Evolutionary conservation across 2,888 invertebrate genomes (phyloP).

Genomic region (Oasisia sp.): DNA sequence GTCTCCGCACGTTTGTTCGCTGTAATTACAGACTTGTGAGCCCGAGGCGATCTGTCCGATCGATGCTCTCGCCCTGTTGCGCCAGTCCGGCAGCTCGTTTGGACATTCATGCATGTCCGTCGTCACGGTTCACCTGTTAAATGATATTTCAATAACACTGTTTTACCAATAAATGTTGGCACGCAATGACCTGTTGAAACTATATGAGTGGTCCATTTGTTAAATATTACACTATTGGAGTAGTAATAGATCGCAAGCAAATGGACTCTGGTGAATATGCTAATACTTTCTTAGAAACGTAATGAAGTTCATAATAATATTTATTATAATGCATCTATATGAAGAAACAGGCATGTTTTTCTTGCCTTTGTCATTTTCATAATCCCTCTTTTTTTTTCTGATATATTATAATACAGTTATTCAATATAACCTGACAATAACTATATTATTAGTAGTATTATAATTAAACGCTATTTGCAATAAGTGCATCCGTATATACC

Average conservation of each 20-base stretch:
- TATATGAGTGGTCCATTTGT: background rate
- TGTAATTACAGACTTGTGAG: slow-evolving; percentile 4
- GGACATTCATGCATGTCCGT: background rate
- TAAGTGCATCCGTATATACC: too few relatives aligned
- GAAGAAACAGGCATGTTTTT: too few relatives aligned
- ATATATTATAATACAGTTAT: too few relatives aligned
- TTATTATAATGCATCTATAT: too few relatives aligned
- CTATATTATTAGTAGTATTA: too few relatives aligned
- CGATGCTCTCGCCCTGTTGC: background rate
- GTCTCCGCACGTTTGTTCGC: slow-evolving; percentile 9
- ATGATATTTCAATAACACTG: background rate
- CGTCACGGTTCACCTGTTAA: background rate
- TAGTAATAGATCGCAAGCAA: background rate
- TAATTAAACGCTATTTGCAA: too few relatives aligned
- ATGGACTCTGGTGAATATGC: background rate
- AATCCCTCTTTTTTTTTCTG: too few relatives aligned
- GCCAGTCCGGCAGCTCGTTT: background rate
- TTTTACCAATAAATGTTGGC: background rate
- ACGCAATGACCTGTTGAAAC: background rate
- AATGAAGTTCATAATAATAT: background rate
- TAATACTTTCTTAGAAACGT: background rate
- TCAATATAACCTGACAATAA: too few relatives aligned
- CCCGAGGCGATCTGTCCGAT: background rate
- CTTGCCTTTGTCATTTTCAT: too few relatives aligned
- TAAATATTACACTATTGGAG: background rate